Conservation (phyloP, 2,888 invertebrate genomes). For the Andrena bucephala region DNA sequence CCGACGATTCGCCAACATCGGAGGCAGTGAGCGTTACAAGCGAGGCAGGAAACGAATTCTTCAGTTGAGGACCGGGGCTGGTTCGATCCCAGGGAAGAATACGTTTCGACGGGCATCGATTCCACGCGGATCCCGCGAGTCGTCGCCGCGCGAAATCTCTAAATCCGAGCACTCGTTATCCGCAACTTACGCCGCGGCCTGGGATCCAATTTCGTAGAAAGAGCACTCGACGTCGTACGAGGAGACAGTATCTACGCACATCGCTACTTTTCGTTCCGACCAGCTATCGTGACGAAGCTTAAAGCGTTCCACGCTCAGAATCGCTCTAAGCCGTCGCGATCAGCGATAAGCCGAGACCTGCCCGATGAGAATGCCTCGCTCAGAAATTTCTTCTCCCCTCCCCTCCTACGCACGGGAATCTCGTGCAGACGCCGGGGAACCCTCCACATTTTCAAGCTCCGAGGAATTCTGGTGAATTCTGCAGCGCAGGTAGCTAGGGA, state of each 20-base stretch:
- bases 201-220: slow-evolving; percentile 57
- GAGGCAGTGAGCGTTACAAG: slow-evolving; percentile 7
- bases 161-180: slow-evolving; percentile 57
- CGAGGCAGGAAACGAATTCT: slow-evolving; percentile 26
- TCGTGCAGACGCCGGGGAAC: slow-evolving; percentile 13
- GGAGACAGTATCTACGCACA: slow-evolving; percentile 53
- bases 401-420: slow-evolving; percentile 2
- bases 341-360: slow-evolving; percentile 51
- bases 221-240: slow-evolving; percentile 37
- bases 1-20: background rate
- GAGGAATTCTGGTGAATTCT: slow-evolving; percentile 1
- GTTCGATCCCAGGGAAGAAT: background rate
- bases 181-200: slow-evolving; percentile 47
- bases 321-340: slow-evolving; percentile 56
- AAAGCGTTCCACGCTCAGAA: slow-evolving; percentile 47
- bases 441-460: slow-evolving; percentile 4
- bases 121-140: slow-evolving; percentile 18
- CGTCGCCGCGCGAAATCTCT: slow-evolving; percentile 27
- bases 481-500: background rate
- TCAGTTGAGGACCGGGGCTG: background rate
- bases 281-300: slow-evolving; percentile 53
- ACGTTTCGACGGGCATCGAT: slow-evolving; percentile 47
- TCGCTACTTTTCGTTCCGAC: slow-evolving; percentile 38
- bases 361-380: slow-evolving; percentile 21
- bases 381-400: slow-evolving; percentile 35